A percentile compares a stretch with the other conserved stretches of the same genome.
phyloP scores from a whole-genome alignment of 2,797 vertebrate species.

The Syngnathus rostellatus region DNA sequence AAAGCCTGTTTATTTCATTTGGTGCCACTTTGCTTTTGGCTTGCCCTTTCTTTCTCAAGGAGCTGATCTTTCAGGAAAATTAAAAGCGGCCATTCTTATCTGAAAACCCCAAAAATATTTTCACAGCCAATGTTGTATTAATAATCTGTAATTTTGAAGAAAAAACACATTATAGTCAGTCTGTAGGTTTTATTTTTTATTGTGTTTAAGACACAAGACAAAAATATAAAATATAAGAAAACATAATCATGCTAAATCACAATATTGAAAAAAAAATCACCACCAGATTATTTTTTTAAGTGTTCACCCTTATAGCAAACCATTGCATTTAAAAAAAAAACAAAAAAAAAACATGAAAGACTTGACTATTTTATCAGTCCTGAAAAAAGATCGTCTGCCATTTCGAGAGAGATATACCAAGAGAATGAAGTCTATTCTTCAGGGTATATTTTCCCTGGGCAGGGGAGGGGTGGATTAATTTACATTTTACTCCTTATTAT shows the following conservation, averaged over 20 bases:
- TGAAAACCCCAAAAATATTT: neutral
- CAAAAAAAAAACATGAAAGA: slow-evolving; percentile 46
- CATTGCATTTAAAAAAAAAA: slow-evolving; percentile 56
- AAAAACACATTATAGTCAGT: too few species aligned
- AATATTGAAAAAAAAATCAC: too few species aligned
- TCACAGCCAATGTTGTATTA: neutral
- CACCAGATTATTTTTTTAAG: too few species aligned
- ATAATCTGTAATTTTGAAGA: neutral
- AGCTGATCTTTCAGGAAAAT: neutral
- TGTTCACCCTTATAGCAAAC: slow-evolving; percentile 40
- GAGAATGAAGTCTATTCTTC: slow-evolving; percentile 65
- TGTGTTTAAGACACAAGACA: too few species aligned
- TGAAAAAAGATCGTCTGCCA: slow-evolving; percentile 49
- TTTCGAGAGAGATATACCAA: slow-evolving; percentile 58
- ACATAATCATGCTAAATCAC: too few species aligned
- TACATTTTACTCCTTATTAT: slow-evolving; percentile 62
- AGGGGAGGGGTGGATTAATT: slow-evolving; percentile 52
- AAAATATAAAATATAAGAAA: too few species aligned
- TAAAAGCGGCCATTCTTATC: neutral
- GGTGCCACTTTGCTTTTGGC: slow-evolving; percentile 22
- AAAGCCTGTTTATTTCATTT: slow-evolving; percentile 49
- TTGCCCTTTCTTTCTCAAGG: slow-evolving; percentile 5
- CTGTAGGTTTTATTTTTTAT: too few species aligned
- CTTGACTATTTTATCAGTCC: slow-evolving; percentile 47
- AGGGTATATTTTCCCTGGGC: slow-evolving; percentile 46